Percentiles rank a stretch among this genome's conserved stretches.
Evolutionary conservation across 2,113 vertebrate genomes (phyloP).

Genomic region (Aphelocoma coerulescens): DNA sequence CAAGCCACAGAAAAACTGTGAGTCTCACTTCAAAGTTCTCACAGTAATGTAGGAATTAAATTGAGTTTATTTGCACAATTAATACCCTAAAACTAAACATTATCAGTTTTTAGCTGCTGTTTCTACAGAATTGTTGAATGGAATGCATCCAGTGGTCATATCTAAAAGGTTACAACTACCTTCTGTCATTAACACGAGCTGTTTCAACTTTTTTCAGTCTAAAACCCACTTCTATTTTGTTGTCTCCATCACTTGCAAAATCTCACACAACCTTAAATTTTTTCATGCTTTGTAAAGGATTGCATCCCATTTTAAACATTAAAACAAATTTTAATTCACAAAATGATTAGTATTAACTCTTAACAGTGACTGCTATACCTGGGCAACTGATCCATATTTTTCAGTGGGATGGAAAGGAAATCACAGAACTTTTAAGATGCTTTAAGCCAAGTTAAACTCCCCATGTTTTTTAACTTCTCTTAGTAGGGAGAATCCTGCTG

Average conservation of each 20-base stretch:
- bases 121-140: conserved; percentile 20
- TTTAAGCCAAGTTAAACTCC: not conserved
- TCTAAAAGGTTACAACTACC: not conserved
- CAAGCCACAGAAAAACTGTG: conserved; percentile 26
- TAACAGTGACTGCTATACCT: not conserved
- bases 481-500: not conserved
- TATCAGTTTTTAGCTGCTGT: not conserved
- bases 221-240: not conserved
- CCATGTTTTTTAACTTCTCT: not conserved
- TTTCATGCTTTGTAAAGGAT: not conserved
- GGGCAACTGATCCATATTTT: not conserved
- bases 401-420: not conserved
- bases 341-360: not conserved
- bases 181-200: not conserved
- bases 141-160: not conserved
- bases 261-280: not conserved
- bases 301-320: not conserved
- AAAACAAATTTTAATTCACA: not conserved
- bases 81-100: conserved; percentile 11
- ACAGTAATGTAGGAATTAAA: conserved; percentile 49
- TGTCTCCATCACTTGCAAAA: not conserved
- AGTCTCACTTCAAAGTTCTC: conserved; percentile 54
- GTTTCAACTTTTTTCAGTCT: not conserved
- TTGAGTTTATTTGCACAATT: conserved; percentile 4
- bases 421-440: not conserved